Conservation (phyloP, 2,113 vertebrate species). For the Chionodraco myersi region DNA sequence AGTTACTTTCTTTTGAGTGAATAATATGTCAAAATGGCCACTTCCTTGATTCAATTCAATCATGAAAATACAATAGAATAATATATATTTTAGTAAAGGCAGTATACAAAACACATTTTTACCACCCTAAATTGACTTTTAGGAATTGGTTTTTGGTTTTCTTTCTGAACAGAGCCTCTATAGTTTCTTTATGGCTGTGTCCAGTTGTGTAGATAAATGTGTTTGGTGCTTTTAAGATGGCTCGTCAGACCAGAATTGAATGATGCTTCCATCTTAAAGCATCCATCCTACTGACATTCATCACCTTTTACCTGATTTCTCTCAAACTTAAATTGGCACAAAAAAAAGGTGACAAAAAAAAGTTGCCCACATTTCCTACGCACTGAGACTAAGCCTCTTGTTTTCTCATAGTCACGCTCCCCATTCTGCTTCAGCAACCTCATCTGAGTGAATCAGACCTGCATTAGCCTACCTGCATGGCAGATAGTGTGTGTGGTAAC, state of each 20-base stretch:
- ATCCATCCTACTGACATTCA: background rate
- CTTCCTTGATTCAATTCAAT: background rate
- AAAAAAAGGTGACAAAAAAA: constrained; percentile 5
- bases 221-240: constrained; percentile 20
- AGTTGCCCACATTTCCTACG: constrained; percentile 19
- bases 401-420: constrained; percentile 29
- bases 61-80: background rate
- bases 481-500: constrained; percentile 13
- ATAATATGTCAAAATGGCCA: background rate
- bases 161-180: constrained; percentile 57
- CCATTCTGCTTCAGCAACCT: constrained; percentile 45
- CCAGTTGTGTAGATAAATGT: constrained; percentile 13
- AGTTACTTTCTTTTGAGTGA: background rate
- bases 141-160: background rate
- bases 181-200: constrained; percentile 38
- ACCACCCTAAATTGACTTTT: background rate
- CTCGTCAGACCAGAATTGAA: background rate
- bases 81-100: too few relatives aligned
- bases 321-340: background rate
- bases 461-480: constrained; percentile 57
- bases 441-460: constrained; percentile 66
- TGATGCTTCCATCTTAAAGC: constrained; percentile 31
- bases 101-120: background rate
- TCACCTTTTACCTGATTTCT: constrained; percentile 7
- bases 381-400: background rate